phyloP scores from a whole-genome alignment of 2,113 vertebrate genomes.

The human region DNA sequence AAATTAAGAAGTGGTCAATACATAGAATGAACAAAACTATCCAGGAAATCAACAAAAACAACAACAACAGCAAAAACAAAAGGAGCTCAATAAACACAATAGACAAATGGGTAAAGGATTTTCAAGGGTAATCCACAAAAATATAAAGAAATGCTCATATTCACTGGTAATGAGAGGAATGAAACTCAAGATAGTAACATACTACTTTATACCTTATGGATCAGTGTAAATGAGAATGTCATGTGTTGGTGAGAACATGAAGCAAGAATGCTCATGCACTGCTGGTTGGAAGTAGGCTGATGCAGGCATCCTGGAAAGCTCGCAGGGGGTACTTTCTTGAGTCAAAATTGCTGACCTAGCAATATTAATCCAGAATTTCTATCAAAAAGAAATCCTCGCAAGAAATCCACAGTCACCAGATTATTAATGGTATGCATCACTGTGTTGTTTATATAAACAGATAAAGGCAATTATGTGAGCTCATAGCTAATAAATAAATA shows the following conservation, averaged over 20 bases:
- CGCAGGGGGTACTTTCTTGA: neutral
- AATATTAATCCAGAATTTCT: neutral
- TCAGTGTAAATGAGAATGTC: neutral
- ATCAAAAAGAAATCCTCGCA: neutral
- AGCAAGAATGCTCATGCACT: neutral
- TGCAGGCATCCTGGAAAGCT: neutral
- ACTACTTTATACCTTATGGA: neutral
- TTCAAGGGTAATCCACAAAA: neutral
- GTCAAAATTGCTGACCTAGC: neutral
- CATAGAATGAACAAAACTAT: neutral
- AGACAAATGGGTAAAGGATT: neutral
- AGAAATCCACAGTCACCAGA: neutral
- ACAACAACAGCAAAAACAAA: neutral
- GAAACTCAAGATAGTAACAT: neutral
- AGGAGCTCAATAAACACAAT: neutral
- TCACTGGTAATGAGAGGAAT: neutral
- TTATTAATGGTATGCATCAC: neutral
- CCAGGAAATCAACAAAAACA: neutral
- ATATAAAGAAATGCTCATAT: neutral
- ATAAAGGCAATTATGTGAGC: neutral
- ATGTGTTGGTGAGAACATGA: neutral
- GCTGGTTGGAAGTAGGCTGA: neutral
- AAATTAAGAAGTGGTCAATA: neutral
- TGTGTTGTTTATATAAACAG: neutral
- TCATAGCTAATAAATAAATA: neutral